These are phyloP conservation scores for Glyptemys insculpta DNA, from an alignment of 2,797 vertebrate species.

Conservation along the genomic window DNA sequence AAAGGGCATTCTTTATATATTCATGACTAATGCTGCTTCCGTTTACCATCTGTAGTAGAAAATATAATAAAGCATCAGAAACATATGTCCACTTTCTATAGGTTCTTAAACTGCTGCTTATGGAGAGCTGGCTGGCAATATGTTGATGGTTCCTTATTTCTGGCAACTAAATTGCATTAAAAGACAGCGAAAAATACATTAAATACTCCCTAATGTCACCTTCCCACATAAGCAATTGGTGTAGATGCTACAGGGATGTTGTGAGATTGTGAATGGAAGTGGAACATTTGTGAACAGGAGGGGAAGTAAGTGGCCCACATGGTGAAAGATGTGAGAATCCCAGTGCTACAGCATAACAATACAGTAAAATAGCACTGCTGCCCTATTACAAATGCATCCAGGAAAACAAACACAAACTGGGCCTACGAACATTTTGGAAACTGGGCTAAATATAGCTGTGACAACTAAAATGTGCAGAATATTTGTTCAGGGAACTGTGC, in stretches of 20 bases:
- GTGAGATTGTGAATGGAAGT: neutral
- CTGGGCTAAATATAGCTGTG: accelerated
- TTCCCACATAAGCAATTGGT: neutral
- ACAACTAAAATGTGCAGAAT: accelerated
- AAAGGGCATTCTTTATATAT: neutral
- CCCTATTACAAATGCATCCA: accelerated
- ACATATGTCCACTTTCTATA: neutral
- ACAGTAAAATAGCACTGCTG: accelerated
- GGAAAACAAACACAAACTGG: accelerated
- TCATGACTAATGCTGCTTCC: neutral
- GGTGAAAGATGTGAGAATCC: neutral
- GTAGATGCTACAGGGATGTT: neutral
- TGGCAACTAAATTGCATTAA: neutral
- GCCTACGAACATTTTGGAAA: accelerated
- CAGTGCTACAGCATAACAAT: neutral
- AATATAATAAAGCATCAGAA: neutral
- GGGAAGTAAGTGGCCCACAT: accelerated
- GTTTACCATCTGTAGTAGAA: neutral
- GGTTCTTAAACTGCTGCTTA: neutral
- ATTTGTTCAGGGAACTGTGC: neutral
- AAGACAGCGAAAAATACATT: neutral
- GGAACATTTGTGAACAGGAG: accelerated
- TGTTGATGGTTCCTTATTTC: accelerated
- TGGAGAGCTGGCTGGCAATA: neutral
- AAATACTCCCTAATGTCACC: neutral